Evolutionary conservation across 92 coral and sea anemone species (phyloP), one percentile per base, ranked within the genome.

Genomic region (Isaurus tuberculatus): DNA sequence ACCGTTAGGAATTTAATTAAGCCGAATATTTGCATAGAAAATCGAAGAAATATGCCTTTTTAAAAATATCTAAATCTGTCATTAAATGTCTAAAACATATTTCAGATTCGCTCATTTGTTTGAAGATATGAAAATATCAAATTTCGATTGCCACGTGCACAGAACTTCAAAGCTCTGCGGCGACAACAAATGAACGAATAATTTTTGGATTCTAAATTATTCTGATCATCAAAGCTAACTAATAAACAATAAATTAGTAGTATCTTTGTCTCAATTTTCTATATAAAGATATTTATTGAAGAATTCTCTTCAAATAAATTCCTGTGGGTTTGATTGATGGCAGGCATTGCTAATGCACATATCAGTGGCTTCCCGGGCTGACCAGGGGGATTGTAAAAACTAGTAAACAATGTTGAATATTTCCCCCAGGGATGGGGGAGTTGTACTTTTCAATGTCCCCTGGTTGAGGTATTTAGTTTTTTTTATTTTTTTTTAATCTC

Each of bases 21-120:
- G 68, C 68, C 68, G 68, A 63, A 63, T 63, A 63, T 63, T 63
- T 63, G 68, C 68, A 63, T 63, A 63, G 68, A 63, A 63, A 63
- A 63, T 63, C 68, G 68, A 63, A 63, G 68, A 63, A 63, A 63
- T 63, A 63, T 63, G 68, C 68, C 68, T 63, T 63, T 63, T 63
- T 63, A 63, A 63, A 63, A 63, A 63, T 63, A 63, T 63, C 68
- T 63, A 63, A 63, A 63, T 63, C 68, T 63, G 68, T 63, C 68
- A 63, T 63, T 63, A 63, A 63, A 63, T 63, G 68, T 63, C 68
- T 63, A 63, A 63, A 63, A 63, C 68, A 63, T 63, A 63, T 63
- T 63, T 63, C 68, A 63, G 68, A 63, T 63, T 63, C 68, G 68
- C 68, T 63, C 68, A 63, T 63, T 63, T 63, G 68, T 63, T 63